Conservation (phyloP, 2,797 vertebrate genomes). For the Lycodopsis pacificus region DNA sequence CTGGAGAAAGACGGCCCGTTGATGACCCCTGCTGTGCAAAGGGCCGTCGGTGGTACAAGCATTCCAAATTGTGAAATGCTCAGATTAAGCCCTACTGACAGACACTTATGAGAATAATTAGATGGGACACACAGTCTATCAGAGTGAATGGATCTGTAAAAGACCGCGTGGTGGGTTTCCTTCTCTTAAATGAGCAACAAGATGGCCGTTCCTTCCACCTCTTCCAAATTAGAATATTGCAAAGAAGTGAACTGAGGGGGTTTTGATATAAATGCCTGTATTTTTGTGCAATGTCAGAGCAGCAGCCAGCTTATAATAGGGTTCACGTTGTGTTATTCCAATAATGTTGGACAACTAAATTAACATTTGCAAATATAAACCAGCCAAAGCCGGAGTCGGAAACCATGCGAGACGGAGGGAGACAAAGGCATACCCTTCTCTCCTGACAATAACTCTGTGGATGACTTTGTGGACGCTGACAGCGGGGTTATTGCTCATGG, state of each 20-base stretch:
- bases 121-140: conserved; percentile 32
- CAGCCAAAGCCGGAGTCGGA: conserved; percentile 26
- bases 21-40: conserved; percentile 59
- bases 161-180: conserved; percentile 1
- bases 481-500: conserved; percentile 57
- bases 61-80: conserved; percentile 59
- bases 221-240: neutral
- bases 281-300: conserved; percentile 17
- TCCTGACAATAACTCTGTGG: conserved; percentile 60
- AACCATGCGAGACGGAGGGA: conserved; percentile 30
- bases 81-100: conserved; percentile 63
- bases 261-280: conserved; percentile 6
- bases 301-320: neutral
- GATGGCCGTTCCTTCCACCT: neutral
- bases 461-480: conserved; percentile 59
- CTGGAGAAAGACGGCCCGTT: conserved; percentile 21
- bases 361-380: conserved; percentile 45
- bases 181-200: conserved; percentile 25
- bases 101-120: conserved; percentile 54
- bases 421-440: conserved; percentile 49
- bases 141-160: conserved; percentile 13
- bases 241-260: neutral
- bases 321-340: conserved; percentile 22
- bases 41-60: conserved; percentile 52
- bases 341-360: conserved; percentile 32